A percentile compares a stretch with the other conserved stretches of the same genome.
Evolutionary conservation across 2,888 invertebrate species (phyloP).

Genomic region (Meghimatium bilineatum): DNA sequence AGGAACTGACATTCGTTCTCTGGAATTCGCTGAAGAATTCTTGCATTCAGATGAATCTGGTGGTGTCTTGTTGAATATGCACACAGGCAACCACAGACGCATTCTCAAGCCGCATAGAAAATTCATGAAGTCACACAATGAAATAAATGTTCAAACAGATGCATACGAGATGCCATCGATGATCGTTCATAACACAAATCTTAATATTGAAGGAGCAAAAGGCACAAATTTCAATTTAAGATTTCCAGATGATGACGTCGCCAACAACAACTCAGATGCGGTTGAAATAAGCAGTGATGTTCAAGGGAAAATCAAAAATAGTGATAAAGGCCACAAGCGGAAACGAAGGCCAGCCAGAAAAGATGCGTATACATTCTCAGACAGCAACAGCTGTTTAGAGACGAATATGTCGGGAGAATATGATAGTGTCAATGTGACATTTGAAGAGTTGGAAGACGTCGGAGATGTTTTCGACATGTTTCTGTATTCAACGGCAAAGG

Average conservation of each 20-base stretch:
- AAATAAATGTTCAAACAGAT: neutral
- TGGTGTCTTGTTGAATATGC: conserved; percentile 24
- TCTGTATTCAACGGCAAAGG: neutral
- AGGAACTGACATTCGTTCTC: neutral
- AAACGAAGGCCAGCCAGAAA: neutral
- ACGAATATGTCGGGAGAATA: neutral
- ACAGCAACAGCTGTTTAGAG: neutral
- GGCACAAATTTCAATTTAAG: no score
- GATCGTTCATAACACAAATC: neutral
- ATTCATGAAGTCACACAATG: conserved; percentile 7
- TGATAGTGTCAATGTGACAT: neutral
- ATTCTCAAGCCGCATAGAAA: conserved; percentile 37
- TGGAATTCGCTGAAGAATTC: neutral
- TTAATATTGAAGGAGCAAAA: neutral
- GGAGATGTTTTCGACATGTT: neutral
- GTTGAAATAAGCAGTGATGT: neutral
- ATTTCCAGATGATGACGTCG: neutral
- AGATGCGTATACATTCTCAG: neutral
- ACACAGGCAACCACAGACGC: conserved; percentile 26
- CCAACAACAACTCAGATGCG: no score
- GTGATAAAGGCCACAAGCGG: conserved; percentile 14
- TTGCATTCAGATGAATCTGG: conserved; percentile 32
- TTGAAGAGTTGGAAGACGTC: neutral
- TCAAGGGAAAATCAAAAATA: neutral
- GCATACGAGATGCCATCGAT: neutral